These are phyloP conservation scores for Cryptoprocta ferox DNA, from an alignment of 2,797 vertebrate genomes.

Conservation along the genomic window DNA sequence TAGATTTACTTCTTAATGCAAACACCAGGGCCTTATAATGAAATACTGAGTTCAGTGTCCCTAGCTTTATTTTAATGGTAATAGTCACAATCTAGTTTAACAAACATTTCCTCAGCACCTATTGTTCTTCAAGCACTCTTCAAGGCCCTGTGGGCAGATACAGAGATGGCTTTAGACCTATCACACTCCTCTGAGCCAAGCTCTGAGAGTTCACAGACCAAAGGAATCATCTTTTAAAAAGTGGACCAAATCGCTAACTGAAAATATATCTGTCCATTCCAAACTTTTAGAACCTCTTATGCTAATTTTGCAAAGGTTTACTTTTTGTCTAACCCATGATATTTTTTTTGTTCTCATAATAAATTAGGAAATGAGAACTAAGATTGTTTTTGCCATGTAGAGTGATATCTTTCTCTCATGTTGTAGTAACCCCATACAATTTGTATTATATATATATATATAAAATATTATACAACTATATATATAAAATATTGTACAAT, in stretches of 20 bases:
- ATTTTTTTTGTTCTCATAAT: constrained; percentile 63
- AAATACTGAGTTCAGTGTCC: background rate
- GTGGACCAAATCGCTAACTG: constrained; percentile 60
- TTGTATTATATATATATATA: background rate
- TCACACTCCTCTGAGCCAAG: background rate
- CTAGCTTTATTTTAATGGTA: background rate
- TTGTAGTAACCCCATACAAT: background rate
- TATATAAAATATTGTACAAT: too few species aligned
- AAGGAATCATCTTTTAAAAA: constrained; percentile 64
- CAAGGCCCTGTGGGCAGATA: background rate
- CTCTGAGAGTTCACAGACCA: background rate
- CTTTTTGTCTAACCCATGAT: constrained; percentile 39
- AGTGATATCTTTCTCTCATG: constrained; percentile 17
- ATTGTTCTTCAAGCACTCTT: background rate
- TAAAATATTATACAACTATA: too few species aligned
- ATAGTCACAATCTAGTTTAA: background rate
- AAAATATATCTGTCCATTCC: constrained; percentile 75
- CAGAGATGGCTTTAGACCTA: background rate
- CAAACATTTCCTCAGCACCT: background rate
- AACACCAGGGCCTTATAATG: background rate
- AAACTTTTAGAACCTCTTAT: constrained; percentile 64
- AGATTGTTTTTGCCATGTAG: constrained; percentile 60
- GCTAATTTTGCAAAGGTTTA: constrained; percentile 70
- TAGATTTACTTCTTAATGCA: background rate
- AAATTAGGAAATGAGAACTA: constrained; percentile 66